Percentiles rank a stretch among this genome's conserved stretches.
Conservation (phyloP, 2,888 invertebrate genomes). For the Plemyria rubiginata region DNA sequence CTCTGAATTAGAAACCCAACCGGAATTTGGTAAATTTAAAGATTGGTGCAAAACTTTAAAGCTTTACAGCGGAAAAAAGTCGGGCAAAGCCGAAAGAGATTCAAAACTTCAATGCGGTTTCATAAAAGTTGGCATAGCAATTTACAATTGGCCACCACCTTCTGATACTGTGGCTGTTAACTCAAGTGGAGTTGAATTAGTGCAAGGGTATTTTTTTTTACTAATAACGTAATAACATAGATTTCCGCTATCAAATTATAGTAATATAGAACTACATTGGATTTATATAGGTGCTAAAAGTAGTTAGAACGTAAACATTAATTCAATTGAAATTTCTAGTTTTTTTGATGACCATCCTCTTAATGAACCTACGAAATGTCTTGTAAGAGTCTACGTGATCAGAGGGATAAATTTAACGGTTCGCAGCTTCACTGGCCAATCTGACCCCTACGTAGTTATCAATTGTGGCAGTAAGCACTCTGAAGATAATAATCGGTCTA, state of each 20-base stretch:
- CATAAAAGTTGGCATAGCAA: conserved; percentile 71
- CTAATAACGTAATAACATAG: too few species aligned
- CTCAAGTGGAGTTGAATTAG: conserved; percentile 80
- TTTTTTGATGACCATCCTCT: conserved; percentile 86
- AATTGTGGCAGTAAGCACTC: conserved; percentile 86
- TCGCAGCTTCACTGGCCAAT: conserved; percentile 87
- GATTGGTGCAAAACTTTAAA: conserved; percentile 87
- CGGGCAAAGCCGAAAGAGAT: conserved; percentile 71
- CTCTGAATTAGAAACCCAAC: conserved; percentile 88
- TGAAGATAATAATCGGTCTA: conserved; percentile 88
- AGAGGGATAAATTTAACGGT: conserved; percentile 87
- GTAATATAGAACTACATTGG: too few species aligned
- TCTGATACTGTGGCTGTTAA: conserved; percentile 78
- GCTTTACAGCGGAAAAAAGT: conserved; percentile 85
- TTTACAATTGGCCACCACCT: conserved; percentile 89
- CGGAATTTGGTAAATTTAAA: conserved; percentile 87
- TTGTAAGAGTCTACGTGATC: conserved; percentile 91
- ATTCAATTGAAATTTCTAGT: conserved; percentile 49
- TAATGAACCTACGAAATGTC: conserved; percentile 85
- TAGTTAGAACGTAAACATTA: too few species aligned
- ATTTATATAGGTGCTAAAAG: too few species aligned
- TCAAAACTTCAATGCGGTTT: conserved; percentile 63
- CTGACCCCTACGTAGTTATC: conserved; percentile 91
- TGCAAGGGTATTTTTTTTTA: too few species aligned
- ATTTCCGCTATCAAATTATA: too few species aligned